Evolutionary conservation across 2,797 vertebrate species (phyloP).

Genomic region (Hypotaenidia okinawae): DNA sequence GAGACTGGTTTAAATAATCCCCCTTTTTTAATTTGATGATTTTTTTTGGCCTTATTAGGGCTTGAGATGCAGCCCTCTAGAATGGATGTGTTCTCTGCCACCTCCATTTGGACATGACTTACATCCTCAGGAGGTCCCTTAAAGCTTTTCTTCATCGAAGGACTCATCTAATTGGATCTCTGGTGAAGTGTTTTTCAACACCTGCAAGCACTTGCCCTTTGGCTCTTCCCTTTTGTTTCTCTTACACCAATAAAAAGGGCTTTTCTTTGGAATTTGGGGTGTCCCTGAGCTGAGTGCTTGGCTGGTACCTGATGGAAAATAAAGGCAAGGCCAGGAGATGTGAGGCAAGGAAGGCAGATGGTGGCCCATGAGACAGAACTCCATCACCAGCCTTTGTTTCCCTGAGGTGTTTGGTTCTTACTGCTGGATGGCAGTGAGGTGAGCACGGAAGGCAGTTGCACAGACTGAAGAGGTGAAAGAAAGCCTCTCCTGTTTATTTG

Average conservation of each 20-base stretch:
- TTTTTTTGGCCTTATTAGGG: neutral
- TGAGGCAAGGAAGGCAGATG: neutral
- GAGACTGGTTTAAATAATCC: neutral
- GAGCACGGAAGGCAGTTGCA: neutral
- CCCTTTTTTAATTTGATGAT: neutral
- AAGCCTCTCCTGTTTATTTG: neutral
- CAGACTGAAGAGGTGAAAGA: neutral
- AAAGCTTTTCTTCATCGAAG: neutral
- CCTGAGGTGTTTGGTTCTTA: neutral
- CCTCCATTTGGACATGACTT: neutral
- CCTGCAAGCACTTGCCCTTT: neutral
- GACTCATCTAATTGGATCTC: neutral
- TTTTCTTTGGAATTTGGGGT: neutral
- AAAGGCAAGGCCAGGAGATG: accelerated
- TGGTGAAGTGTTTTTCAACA: neutral
- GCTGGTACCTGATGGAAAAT: neutral
- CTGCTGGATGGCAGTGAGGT: neutral
- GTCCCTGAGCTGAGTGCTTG: neutral
- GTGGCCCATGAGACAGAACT: neutral
- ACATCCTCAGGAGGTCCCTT: neutral
- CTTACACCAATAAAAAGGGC: neutral
- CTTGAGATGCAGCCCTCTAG: neutral
- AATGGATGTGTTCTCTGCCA: neutral
- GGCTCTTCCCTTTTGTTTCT: neutral
- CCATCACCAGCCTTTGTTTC: neutral